Conservation (phyloP, 1,140 invertebrate species). For the Matsumurasca onukii region DNA sequence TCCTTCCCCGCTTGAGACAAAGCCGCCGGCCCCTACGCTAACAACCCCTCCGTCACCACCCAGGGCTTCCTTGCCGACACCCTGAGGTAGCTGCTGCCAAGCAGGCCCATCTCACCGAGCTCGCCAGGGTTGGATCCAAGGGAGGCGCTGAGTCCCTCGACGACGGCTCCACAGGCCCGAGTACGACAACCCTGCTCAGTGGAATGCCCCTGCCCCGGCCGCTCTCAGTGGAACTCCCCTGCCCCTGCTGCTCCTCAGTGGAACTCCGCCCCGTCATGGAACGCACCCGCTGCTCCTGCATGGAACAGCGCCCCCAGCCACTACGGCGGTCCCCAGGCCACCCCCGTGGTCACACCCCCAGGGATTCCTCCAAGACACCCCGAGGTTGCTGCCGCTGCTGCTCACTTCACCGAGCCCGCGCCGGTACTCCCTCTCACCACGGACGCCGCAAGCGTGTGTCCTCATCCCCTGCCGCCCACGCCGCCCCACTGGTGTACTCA, state of each 20-base stretch:
- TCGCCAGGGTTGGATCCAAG: constrained; percentile 30
- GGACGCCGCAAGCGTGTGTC: constrained; percentile 40
- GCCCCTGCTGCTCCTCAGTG: constrained; percentile 49
- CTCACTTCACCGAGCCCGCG: constrained; percentile 33
- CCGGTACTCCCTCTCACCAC: constrained; percentile 27
- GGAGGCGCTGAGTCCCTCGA: constrained; percentile 30
- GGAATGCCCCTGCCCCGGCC: too few species aligned
- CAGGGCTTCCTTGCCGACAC: constrained; percentile 34
- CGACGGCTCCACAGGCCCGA: constrained; percentile 36
- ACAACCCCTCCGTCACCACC: constrained; percentile 23
- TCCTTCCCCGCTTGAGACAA: too few species aligned
- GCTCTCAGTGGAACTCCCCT: constrained; percentile 32
- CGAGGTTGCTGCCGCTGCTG: constrained; percentile 38
- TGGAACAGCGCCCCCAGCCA: constrained; percentile 53
- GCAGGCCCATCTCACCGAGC: constrained; percentile 39
- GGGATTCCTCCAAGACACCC: constrained; percentile 29
- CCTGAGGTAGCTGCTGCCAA: constrained; percentile 42
- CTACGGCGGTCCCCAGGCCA: constrained; percentile 48
- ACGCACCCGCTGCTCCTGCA: constrained; percentile 51
- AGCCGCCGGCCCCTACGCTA: constrained; percentile 29
- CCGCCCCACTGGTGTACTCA: constrained; percentile 44
- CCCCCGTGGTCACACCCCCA: constrained; percentile 24
- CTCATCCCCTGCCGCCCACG: constrained; percentile 49
- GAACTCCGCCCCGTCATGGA: constrained; percentile 52
- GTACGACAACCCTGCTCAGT: constrained; percentile 39